Base-by-base conservation (phyloP, 1,140 invertebrate genomes). In the Condylostylus longicornis region DNA sequence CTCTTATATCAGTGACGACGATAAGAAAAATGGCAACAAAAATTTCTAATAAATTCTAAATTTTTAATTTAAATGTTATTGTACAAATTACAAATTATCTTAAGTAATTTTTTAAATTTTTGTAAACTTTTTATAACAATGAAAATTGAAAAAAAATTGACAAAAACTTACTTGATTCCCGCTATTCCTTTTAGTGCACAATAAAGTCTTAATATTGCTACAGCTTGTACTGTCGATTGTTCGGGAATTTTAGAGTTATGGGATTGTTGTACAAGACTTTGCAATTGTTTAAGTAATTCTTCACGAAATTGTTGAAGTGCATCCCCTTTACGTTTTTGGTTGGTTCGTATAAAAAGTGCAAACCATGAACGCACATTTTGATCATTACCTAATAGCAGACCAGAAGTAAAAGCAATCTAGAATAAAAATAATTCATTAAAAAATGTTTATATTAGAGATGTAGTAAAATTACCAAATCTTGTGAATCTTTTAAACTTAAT, bases 161-260 rank as follows among this genome's bases (percentile, higher is more conserved):
- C n/a, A 18, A 19, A 15, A 18, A 38, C 63, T 61, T 70, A 83
- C 72, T 93, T 94, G 1, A 94, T 79, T 8, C 82, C 82, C 4
- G 88, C 89, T 38, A 95, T 89, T 22, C 88, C 88, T 48, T 88
- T 72, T 0, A 97, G 65, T 9, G 90, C 89, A 66, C 88, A 93
- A 51, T 93, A 93, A 0, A 97, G 66, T 29, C 89, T 64, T 15
- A 91, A 58, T 15, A 90, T 58, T 3, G 84, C 77, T 18, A 81
- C 81, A 13, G 80, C 82, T 61, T 86, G 72, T 0, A 90, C 75
- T 2, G 88, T 79, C 48, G 74, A 69, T 35, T 66, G 68, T 41
- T 81, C 75, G 2, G 74, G 66, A 19, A 80, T 49, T 27, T 71
- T 53, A 41, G 69, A 65, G 42, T 72, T 68, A 34, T 58, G 47